Percentiles rank a stretch among this genome's conserved stretches.
Evolutionary conservation across 2,888 invertebrate species (phyloP).

Genomic region (Tricholauxania praeusta): DNA sequence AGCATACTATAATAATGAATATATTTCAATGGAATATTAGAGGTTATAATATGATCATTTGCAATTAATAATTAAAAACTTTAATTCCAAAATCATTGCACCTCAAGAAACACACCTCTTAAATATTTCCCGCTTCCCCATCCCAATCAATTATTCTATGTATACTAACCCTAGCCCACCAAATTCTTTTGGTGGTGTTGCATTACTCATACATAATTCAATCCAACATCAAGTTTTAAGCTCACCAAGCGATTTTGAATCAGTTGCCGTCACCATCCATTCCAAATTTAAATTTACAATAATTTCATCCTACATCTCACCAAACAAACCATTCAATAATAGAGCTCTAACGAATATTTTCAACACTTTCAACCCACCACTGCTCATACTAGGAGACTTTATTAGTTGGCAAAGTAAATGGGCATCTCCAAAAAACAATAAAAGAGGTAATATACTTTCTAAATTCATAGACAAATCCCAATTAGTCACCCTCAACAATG

Average conservation of each 20-base stretch:
- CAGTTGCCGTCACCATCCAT: neutral
- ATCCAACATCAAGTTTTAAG: neutral
- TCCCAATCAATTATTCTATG: conserved; percentile 12
- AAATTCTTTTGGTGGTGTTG: conserved; percentile 5
- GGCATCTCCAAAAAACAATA: conserved; percentile 5
- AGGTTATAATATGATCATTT: conserved; percentile 4
- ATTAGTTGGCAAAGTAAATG: conserved; percentile 17
- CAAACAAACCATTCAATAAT: neutral
- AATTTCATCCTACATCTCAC: conserved; percentile 1
- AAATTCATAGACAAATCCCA: neutral
- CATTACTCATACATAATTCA: conserved; percentile 2
- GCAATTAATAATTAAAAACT: neutral
- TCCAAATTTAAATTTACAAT: conserved; percentile 12
- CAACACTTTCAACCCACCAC: neutral
- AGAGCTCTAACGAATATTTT: neutral
- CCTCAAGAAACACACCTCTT: conserved; percentile 2
- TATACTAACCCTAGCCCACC: neutral
- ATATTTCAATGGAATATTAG: conserved; percentile 10
- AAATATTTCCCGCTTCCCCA: neutral
- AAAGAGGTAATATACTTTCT: neutral
- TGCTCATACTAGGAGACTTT: neutral
- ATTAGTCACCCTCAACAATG: neutral
- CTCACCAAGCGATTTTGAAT: neutral
- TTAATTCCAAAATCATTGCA: neutral
- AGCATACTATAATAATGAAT: neutral